Conservation (phyloP, 2,888 invertebrate species). For the Campoletis raptor region DNA sequence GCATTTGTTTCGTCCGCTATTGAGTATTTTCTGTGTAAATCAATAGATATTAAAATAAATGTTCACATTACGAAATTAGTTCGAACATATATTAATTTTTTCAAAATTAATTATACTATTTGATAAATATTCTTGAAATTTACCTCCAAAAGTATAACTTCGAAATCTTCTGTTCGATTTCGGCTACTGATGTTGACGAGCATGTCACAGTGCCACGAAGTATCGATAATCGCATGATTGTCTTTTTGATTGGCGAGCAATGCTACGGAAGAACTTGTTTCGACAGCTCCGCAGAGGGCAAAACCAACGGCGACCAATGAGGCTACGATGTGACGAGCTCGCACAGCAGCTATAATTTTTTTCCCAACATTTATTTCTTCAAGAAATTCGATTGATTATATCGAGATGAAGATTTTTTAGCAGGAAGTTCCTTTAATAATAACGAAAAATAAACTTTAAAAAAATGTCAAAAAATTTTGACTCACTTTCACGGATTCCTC, state of each 20-base stretch:
- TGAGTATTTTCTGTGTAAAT: not conserved
- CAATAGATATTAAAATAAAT: not conserved
- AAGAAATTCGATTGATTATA: not conserved
- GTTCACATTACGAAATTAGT: not conserved
- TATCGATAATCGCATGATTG: conserved; percentile 83
- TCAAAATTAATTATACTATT: not conserved
- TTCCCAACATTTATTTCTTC: not conserved
- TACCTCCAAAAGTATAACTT: conserved; percentile 82
- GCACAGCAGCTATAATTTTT: conserved; percentile 80
- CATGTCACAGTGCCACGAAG: conserved; percentile 84
- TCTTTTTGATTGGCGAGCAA: conserved; percentile 85
- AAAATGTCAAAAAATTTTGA: conserved; percentile 1
- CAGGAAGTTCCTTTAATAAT: no score
- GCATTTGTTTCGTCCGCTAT: conserved; percentile 4
- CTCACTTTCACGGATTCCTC: not conserved
- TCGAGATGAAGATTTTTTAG: no score
- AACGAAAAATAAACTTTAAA: not conserved
- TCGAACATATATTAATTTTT: not conserved
- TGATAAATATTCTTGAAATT: conserved; percentile 1
- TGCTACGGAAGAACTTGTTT: conserved; percentile 87
- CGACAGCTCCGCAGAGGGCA: conserved; percentile 86
- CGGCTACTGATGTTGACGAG: conserved; percentile 82
- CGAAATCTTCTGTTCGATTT: conserved; percentile 82
- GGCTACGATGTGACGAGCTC: conserved; percentile 86
- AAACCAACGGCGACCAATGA: conserved; percentile 86